Percentiles rank a stretch among this genome's conserved stretches.
Conservation (phyloP, 2,888 invertebrate species). For the Oscheius sp. region DNA sequence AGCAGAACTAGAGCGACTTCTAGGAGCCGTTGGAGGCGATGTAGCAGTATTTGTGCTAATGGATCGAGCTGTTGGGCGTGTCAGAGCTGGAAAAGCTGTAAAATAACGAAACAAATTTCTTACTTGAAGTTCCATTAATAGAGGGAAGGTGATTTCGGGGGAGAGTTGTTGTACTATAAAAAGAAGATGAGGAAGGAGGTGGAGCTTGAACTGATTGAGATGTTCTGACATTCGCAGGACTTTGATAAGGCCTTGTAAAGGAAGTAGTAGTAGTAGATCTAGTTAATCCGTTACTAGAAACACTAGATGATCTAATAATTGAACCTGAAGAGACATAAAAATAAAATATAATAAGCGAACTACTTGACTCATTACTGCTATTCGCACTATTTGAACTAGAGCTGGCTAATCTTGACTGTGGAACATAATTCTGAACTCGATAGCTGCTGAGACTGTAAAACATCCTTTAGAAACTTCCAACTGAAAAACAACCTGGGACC, state of each 20-base stretch:
- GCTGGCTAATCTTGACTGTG: not conserved
- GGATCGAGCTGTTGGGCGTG: conserved; percentile 2
- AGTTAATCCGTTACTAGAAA: conserved; percentile 13
- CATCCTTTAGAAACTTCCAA: not conserved
- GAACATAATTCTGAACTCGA: conserved; percentile 24
- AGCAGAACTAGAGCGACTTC: conserved; percentile 21
- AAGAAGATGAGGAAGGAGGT: not conserved
- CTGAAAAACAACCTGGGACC: conserved; percentile 9
- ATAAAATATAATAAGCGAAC: not conserved
- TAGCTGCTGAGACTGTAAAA: conserved; percentile 10
- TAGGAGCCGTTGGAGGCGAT: conserved; percentile 6
- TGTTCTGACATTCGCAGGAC: conserved; percentile 16
- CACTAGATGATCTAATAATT: not conserved
- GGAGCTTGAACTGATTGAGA: not conserved
- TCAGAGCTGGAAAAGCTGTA: not conserved
- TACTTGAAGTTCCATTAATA: conserved; percentile 15
- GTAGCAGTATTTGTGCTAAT: conserved; percentile 10
- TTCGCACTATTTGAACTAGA: not conserved
- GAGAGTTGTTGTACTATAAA: conserved; percentile 3
- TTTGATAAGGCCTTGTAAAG: conserved; percentile 21
- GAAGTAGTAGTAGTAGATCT: conserved; percentile 24
- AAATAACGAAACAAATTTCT: not conserved
- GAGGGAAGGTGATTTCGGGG: conserved; percentile 16
- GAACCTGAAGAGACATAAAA: not conserved
- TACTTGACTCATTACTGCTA: conserved; percentile 1